Percentiles rank a stretch among this genome's conserved stretches.
phyloP scores from a whole-genome alignment of 2,888 invertebrate species.

The Rhabditoides inermis region DNA sequence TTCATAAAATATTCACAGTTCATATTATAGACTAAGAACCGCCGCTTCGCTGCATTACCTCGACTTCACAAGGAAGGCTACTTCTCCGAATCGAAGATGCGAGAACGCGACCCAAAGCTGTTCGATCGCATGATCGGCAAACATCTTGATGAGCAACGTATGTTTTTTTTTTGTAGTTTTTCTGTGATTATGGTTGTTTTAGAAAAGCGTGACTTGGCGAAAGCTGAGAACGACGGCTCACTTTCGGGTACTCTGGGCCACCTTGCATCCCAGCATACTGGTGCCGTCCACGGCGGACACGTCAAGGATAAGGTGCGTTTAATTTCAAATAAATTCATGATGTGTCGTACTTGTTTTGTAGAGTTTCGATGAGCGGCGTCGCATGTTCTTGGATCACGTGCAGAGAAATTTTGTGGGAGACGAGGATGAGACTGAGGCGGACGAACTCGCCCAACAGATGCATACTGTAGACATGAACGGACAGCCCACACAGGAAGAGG shows the following conservation, averaged over 20 bases:
- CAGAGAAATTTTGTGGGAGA: conserved; percentile 4
- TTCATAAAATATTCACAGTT: background rate
- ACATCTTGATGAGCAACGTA: conserved; percentile 68
- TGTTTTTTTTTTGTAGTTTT: conserved; percentile 1
- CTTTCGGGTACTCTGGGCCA: conserved; percentile 9
- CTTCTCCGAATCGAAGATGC: conserved; percentile 87
- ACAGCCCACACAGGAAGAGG: background rate
- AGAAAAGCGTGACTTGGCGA: conserved; percentile 26
- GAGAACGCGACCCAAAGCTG: conserved; percentile 76
- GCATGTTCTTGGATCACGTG: conserved; percentile 7
- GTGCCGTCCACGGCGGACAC: no score
- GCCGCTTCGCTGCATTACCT: conserved; percentile 35
- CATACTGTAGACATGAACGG: background rate
- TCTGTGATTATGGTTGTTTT: conserved; percentile 15
- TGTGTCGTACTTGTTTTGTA: conserved; percentile 4
- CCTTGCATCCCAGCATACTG: conserved; percentile 12
- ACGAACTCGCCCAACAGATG: conserved; percentile 17
- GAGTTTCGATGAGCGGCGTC: background rate
- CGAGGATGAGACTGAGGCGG: conserved; percentile 15
- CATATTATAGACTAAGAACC: conserved; percentile 21
- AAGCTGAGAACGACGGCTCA: conserved; percentile 12
- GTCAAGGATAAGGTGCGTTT: no score
- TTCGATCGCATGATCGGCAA: conserved; percentile 83
- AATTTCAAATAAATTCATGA: no score
- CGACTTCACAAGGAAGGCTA: conserved; percentile 57